Evolutionary conservation across 2,113 vertebrate genomes (phyloP).

Genomic region (Aldabrachelys gigantea): DNA sequence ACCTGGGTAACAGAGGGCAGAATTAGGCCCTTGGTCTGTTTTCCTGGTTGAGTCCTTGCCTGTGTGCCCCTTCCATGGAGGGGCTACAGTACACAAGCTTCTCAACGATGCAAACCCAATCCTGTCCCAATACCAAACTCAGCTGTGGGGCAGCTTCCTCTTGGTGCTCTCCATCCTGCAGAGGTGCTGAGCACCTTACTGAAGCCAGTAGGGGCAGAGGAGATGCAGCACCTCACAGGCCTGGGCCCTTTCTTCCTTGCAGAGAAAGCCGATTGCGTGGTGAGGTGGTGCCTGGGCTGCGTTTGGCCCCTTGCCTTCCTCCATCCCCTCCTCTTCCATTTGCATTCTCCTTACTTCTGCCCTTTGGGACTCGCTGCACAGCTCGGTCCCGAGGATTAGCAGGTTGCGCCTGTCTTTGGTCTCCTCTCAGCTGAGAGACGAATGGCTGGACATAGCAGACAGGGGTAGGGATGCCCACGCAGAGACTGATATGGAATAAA

Average conservation of each 20-base stretch:
- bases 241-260: neutral
- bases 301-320: neutral
- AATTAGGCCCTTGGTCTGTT: neutral
- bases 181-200: neutral
- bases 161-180: neutral
- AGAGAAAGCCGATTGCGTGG: neutral
- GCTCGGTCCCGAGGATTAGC: neutral
- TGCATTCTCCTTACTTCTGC: neutral
- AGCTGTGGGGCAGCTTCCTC: neutral
- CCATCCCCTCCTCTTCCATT: neutral
- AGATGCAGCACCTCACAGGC: neutral
- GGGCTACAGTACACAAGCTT: neutral
- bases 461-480: neutral
- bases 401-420: neutral
- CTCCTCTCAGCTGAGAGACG: neutral
- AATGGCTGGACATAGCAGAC: neutral
- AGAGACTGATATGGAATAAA: neutral
- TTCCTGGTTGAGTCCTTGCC: neutral
- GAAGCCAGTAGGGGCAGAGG: neutral
- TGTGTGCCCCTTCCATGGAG: neutral
- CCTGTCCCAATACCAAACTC: neutral
- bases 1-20: neutral
- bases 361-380: neutral
- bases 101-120: neutral
- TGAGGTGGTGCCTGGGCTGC: neutral